A percentile compares a stretch with the other conserved stretches of the same genome.
Conservation (phyloP, 2,888 invertebrate genomes). For the Mesochorus sp. region DNA sequence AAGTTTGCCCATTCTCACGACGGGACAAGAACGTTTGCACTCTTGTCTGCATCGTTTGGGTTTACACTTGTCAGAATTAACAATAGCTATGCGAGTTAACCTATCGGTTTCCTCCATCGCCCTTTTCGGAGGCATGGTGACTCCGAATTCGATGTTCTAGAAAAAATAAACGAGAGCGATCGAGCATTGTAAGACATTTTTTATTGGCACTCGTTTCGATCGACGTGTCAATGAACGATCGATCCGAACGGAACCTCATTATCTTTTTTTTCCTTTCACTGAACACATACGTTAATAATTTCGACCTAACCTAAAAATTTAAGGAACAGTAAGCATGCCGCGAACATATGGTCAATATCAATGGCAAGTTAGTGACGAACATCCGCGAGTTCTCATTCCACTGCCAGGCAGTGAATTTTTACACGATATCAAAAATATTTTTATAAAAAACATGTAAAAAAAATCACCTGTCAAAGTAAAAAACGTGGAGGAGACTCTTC, state of each 20-base stretch:
- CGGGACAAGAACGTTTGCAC: slow-evolving; percentile 99
- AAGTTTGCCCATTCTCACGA: slow-evolving; percentile 99
- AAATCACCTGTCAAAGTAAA: slow-evolving; percentile 71
- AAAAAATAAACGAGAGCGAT: slow-evolving; percentile 19
- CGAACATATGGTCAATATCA: slow-evolving; percentile 63
- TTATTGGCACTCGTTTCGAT: background rate
- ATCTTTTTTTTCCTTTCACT: background rate
- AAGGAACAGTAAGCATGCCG: slow-evolving; percentile 53
- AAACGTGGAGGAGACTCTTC: slow-evolving; percentile 71
- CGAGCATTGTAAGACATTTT: background rate
- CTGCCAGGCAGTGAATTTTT: background rate
- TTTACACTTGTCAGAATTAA: slow-evolving; percentile 98
- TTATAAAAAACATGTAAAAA: slow-evolving; percentile 8
- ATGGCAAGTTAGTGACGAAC: slow-evolving; percentile 1
- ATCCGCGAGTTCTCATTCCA: background rate
- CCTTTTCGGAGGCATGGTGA: slow-evolving; percentile 87
- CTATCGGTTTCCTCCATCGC: slow-evolving; percentile 94
- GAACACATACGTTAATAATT: background rate
- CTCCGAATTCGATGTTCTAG: slow-evolving; percentile 46
- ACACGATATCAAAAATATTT: background rate
- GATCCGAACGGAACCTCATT: background rate
- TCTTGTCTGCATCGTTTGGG: slow-evolving; percentile 99
- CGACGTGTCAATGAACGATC: background rate
- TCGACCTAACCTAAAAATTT: slow-evolving; percentile 66
- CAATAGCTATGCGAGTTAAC: slow-evolving; percentile 98